Evolutionary conservation across 2,113 vertebrate species (phyloP).

Genomic region (Amblyornis subalaris): DNA sequence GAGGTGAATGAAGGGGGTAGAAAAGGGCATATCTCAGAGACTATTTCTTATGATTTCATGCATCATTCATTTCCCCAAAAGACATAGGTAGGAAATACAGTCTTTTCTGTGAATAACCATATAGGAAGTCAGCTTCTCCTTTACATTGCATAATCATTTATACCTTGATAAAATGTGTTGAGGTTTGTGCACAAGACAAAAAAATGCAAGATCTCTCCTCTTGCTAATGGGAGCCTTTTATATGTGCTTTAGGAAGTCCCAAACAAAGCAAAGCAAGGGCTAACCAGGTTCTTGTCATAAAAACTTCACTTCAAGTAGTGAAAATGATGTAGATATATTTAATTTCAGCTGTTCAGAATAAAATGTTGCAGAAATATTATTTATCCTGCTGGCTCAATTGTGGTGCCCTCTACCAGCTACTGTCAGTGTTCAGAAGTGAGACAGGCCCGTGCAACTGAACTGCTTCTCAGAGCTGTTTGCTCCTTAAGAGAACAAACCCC

Average conservation of each 20-base stretch:
- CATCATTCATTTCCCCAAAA: slow-evolving; percentile 23
- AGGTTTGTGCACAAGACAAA: background rate
- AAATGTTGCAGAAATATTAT: background rate
- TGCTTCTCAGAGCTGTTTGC: background rate
- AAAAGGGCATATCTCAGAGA: background rate
- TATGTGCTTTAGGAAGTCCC: background rate
- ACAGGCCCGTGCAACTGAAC: background rate
- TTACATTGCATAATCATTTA: background rate
- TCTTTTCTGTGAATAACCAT: background rate
- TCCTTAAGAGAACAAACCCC: background rate
- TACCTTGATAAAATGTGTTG: background rate
- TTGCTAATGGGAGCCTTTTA: background rate
- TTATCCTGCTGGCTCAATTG: background rate
- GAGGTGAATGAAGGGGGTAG: background rate
- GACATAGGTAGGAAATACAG: background rate
- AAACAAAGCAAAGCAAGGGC: background rate
- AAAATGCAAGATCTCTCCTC: background rate
- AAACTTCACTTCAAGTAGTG: background rate
- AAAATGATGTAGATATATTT: background rate
- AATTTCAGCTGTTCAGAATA: background rate
- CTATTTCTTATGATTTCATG: background rate
- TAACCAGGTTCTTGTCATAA: background rate
- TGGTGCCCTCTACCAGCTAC: background rate
- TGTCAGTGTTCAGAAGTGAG: background rate
- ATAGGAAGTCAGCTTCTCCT: background rate